Evolutionary conservation across 1,140 invertebrate genomes (phyloP), one percentile per base, ranked within the genome.

Genomic region (Charaxes varanes): DNA sequence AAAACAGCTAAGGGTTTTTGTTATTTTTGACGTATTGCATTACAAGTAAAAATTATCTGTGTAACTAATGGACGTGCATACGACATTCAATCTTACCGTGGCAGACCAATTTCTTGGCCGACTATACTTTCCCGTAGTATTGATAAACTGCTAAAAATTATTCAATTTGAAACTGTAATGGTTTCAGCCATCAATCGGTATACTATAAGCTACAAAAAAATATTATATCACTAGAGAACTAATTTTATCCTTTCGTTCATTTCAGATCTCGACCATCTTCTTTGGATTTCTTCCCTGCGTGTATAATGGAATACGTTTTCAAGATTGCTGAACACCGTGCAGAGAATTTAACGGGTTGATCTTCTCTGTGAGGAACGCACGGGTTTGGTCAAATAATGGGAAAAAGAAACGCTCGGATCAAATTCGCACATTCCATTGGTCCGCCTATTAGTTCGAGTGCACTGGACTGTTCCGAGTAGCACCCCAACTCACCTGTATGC

Each of bases 391-490:
- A 65, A 83, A 83, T 80, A 79, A 83, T 83, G 79, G 79, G 68
- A 80, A 80, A 80, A 66, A 80, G 72, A 41, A 72, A 78, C 70
- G 79, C 63, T 62, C 72, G 79, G 65, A 80, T 80, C 70, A 80
- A 80, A 60, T 76, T 70, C 51, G 62, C 66, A 77, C 76, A 80
- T 60, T 79, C 72, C 48, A 79, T 76, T 76, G 76, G 79, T 79
- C 76, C 79, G 41, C 76, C 79, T 52, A 54, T 63, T 56, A 58
- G 62, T 51, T 58, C 62, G 48, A 59, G 53, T 49, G 48, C 56
- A 61, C 52, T 59, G 54, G 62, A 53, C 48, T 44, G 57, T 41
- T 63, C 45, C 41, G 67, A 64, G 58, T 78, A 77, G 65, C 61
- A 57, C 54, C 56, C 62, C 40, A 56, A 50, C 55, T 57, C 49